These are phyloP conservation scores for Drosophila prosaltans DNA, from an alignment of 1,140 invertebrate genomes.

Conservation along the genomic window DNA sequence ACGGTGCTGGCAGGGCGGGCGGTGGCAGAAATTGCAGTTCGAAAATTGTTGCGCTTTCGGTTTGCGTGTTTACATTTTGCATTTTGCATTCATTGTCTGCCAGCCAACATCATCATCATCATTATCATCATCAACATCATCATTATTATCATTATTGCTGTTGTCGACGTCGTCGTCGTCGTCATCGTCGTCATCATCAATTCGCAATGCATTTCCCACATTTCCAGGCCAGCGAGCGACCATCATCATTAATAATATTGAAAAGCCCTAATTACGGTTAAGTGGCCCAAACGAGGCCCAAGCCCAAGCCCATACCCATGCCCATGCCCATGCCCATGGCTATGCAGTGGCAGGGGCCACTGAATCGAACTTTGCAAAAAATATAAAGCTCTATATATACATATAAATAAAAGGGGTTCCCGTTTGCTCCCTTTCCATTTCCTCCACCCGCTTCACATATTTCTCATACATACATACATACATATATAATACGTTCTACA, in stretches of 20 bases:
- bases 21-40: slow-evolving; percentile 70
- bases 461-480: neutral
- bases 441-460: slow-evolving; percentile 9
- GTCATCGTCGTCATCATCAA: slow-evolving; percentile 44
- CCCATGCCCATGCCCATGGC: neutral
- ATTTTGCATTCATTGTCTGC: slow-evolving; percentile 67
- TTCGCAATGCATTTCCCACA: slow-evolving; percentile 78
- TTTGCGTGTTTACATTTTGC: slow-evolving; percentile 75
- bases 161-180: slow-evolving; percentile 33
- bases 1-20: neutral
- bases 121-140: slow-evolving; percentile 33
- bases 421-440: neutral
- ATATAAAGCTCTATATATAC: neutral
- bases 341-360: slow-evolving; percentile 5
- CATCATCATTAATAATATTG: slow-evolving; percentile 82
- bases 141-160: slow-evolving; percentile 41
- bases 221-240: slow-evolving; percentile 59
- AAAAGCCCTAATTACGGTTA: slow-evolving; percentile 81
- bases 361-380: slow-evolving; percentile 53
- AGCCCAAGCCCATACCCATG: neutral
- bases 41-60: slow-evolving; percentile 78
- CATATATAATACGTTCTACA: slow-evolving; percentile 3
- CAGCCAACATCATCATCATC: slow-evolving; percentile 31
- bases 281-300: slow-evolving; percentile 72
- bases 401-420: slow-evolving; percentile 34